Evolutionary conservation across 2,113 vertebrate species (phyloP), one percentile per base, ranked within the genome.

Genomic region (Nothocercus julius): DNA sequence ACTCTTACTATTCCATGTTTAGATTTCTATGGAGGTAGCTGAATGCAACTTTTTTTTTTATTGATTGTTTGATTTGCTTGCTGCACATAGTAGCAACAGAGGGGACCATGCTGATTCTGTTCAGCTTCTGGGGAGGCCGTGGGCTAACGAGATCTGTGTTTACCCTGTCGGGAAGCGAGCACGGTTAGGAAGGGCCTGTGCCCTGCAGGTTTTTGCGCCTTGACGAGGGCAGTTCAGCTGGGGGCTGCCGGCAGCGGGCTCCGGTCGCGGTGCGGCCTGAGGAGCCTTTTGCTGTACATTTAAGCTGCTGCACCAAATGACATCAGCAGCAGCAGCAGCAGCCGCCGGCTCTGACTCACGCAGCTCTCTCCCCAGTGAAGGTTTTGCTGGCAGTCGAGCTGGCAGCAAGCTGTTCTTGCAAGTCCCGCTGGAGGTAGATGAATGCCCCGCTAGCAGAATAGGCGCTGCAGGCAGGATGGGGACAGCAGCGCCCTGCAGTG

Each of bases 401-500:
- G 87, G 44, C 56, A 1, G 7, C 25, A 40, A 2, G 14, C 72
- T 76, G 24, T 0, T 73, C 77, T 45, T 28, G 12, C 32, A 15
- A 80, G 58, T 6, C 0, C 75, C 63, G 59, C 85, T 68, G 53
- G 53, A 80, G 53, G 59, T 51, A 58, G 44, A 17, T 13, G 56
- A 30, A 11, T 66, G 44, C 17, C 6, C 8, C 4, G 2, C 19
- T 1, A 64, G 67, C 22, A 74, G 24, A 34, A 63, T 79, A n/a
- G 74, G 4, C 16, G 73, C 74, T 9, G 2, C 0, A 10, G 70
- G 53, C 38, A n/a, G 53, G 19, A 9, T 25, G 3, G 16, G 9
- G 36, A n/a, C 36, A 3, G 2, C 2, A 1, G 36, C 12, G 73
- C 28, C 19, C 40, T 3, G 13, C 1, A 1, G 20, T 19, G 16